These are phyloP conservation scores for Leucophora obtusa DNA, from an alignment of 2,888 invertebrate genomes.

Conservation along the genomic window DNA sequence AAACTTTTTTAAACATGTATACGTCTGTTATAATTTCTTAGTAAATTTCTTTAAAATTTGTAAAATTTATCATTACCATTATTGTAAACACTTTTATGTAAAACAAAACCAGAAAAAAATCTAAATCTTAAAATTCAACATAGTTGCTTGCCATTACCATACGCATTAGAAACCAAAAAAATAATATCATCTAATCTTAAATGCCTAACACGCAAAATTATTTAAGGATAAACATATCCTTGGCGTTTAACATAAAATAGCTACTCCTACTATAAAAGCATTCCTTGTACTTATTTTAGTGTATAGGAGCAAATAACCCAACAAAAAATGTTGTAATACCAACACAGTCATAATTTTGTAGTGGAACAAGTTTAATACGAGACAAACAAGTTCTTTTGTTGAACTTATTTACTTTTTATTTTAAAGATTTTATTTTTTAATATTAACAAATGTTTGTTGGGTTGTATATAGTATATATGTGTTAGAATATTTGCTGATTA, in stretches of 20 bases:
- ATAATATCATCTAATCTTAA: conserved; percentile 37
- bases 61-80: conserved; percentile 61
- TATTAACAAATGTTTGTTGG: neutral
- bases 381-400: too few relatives aligned
- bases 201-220: conserved; percentile 57
- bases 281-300: neutral
- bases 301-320: neutral
- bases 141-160: conserved; percentile 28
- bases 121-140: conserved; percentile 30
- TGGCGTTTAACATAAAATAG: conserved; percentile 48
- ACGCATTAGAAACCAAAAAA: conserved; percentile 18
- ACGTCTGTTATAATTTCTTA: too few relatives aligned
- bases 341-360: too few relatives aligned
- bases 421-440: too few relatives aligned
- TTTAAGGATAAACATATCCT: conserved; percentile 47
- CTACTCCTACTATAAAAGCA: conserved; percentile 29
- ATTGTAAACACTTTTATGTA: neutral
- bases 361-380: too few relatives aligned
- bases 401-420: too few relatives aligned
- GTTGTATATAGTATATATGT: conserved; percentile 1
- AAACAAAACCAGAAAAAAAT: neutral
- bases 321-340: too few relatives aligned
- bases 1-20: too few relatives aligned
- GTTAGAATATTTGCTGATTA: conserved; percentile 44
- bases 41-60: conserved; percentile 47